Evolutionary conservation across 2,888 invertebrate species (phyloP), one percentile per base, ranked within the genome.

Genomic region (Automeris io): DNA sequence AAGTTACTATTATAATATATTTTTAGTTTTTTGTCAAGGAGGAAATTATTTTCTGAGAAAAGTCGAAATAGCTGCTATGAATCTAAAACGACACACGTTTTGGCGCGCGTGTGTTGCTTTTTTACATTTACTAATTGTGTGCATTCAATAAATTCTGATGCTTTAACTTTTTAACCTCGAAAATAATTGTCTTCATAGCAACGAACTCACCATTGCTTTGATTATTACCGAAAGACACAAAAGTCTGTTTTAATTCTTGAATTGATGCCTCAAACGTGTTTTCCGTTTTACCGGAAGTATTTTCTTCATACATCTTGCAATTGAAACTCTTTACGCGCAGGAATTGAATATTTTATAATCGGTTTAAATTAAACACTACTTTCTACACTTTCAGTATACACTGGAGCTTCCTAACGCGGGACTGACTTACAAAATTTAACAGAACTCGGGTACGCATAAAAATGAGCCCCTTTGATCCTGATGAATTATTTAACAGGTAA

Each of bases 201-300:
- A n/a, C n/a, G n/a, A 18, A 33, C 33, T 23, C 29, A 85, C 85
- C 75, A 61, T 71, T 81, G 37, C 65, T 75, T 31, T 75, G 68
- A 24, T 80, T 69, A 37, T 83, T 81, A 33, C 71, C 65, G 0
- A 62, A 72, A 2, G 80, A 66, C 7, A 81, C 71, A 47, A 81
- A 82, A 0, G 70, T 65, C 33, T 77, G 78, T 47, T 81, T 81
- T 43, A 83, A 42, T 54, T 83, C 85, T 70, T 76, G 79, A 19
- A 85, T 81, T 0, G 85, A 78, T 2, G 74, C 65, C 45, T 82
- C 81, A 37, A 86, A 85, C 45, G 74, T 80, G 25, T 72, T 82
- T 43, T 77, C 77, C 26, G 56, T 50, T 54, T 53, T 63, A 1
- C 61, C 41, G 6, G 46, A 57, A 18, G 73, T 74, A 18, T 48